phyloP scores from a whole-genome alignment of 2,888 invertebrate genomes.

The Drosophila fungiperda region DNA sequence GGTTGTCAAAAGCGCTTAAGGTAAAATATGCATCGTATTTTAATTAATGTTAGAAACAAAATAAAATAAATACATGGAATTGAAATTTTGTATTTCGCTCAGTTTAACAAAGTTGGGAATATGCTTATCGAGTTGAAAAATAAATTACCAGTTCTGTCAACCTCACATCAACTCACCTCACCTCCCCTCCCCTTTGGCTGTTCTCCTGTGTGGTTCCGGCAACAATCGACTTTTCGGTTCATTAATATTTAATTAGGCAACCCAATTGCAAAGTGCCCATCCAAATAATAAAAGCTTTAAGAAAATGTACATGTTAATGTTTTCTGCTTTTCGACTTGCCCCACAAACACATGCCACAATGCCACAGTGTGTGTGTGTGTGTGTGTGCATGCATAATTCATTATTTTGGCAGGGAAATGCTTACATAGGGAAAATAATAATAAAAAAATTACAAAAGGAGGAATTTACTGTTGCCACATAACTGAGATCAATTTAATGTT shows the following conservation, averaged over 20 bases:
- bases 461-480: not conserved
- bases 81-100: not conserved
- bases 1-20: not conserved
- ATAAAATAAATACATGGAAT: not conserved
- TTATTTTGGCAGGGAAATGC: not conserved
- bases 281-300: conserved; percentile 10
- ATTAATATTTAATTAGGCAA: conserved; percentile 61
- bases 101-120: not conserved
- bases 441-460: not conserved
- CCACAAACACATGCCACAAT: not conserved
- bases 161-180: not conserved
- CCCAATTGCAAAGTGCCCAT: conserved; percentile 19
- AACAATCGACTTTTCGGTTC: conserved; percentile 49
- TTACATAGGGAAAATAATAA: not conserved
- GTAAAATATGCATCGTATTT: not conserved
- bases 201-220: conserved; percentile 16
- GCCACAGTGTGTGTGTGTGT: not conserved
- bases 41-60: not conserved
- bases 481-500: conserved; percentile 7
- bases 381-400: conserved; percentile 24
- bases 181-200: not conserved
- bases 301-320: conserved; percentile 15
- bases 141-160: not conserved
- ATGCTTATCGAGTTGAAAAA: not conserved
- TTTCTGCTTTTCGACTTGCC: conserved; percentile 2